A percentile compares a stretch with the other conserved stretches of the same genome.
Conservation (phyloP, 1,140 invertebrate genomes). For the Oscheius sp. region DNA sequence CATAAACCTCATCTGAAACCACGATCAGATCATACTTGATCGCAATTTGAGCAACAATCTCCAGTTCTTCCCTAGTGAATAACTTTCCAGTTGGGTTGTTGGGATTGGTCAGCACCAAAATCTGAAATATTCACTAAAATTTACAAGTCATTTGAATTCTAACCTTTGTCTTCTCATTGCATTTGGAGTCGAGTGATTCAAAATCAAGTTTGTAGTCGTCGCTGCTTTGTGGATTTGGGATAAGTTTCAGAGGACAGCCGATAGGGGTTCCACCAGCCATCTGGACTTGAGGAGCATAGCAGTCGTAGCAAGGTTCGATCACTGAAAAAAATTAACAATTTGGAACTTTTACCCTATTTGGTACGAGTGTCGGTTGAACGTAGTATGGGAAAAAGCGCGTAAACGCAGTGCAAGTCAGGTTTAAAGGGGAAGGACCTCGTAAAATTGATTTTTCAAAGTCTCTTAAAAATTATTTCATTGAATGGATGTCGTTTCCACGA, state of each 20-base stretch:
- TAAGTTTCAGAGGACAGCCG: constrained; percentile 80
- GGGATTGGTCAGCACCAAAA: constrained; percentile 79
- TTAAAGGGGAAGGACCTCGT: no score
- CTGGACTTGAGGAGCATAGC: constrained; percentile 89
- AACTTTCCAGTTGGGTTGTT: constrained; percentile 63
- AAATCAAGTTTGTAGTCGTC: constrained; percentile 85
- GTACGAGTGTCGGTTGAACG: no score
- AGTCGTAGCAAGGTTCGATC: constrained; percentile 97
- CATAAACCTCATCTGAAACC: constrained; percentile 94
- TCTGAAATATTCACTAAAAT: constrained; percentile 53
- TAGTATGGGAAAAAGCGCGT: no score
- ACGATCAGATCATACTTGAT: constrained; percentile 87
- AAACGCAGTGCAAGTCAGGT: no score
- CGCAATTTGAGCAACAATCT: no score
- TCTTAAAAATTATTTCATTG: no score
- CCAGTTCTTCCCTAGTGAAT: constrained; percentile 65
- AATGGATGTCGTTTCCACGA: no score
- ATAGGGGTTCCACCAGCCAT: constrained; percentile 80
- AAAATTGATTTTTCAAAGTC: no score
- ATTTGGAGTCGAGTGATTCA: constrained; percentile 76
- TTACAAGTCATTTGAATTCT: background rate
- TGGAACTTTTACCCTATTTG: no score
- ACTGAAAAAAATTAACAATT: constrained; percentile 73
- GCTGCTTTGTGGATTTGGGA: constrained; percentile 67
- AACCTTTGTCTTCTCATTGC: constrained; percentile 81